Conservation (phyloP, 64 coral and sea anemone genomes). For the Pachyseris speciosa region DNA sequence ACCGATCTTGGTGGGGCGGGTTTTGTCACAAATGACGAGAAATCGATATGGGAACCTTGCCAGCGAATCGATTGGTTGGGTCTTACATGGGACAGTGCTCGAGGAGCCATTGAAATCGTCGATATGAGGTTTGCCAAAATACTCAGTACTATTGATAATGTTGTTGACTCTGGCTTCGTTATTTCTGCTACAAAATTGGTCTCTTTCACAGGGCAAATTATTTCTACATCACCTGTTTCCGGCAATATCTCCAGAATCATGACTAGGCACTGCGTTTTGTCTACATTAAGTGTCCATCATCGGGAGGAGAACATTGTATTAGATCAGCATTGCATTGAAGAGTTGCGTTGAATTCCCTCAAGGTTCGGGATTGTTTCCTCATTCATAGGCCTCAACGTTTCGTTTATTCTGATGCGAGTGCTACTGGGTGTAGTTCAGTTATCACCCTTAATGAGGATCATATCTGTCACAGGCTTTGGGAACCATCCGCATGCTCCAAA, state of each 20-base stretch:
- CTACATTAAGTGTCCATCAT: not conserved
- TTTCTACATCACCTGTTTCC: conserved; percentile 37
- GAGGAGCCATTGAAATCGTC: not conserved
- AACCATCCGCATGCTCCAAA: not conserved
- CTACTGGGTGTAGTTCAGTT: conserved; percentile 29
- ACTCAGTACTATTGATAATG: not conserved
- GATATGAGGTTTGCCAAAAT: not conserved
- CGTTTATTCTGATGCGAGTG: conserved; percentile 72
- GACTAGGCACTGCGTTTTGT: conserved; percentile 47
- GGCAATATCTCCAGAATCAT: conserved; percentile 44
- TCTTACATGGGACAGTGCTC: conserved; percentile 3
- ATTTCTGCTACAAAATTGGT: conserved; percentile 25
- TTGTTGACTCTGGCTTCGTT: not conserved
- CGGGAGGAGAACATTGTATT: conserved; percentile 29
- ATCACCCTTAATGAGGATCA: conserved; percentile 27
- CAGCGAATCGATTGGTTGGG: conserved; percentile 2
- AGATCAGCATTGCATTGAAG: conserved; percentile 23
- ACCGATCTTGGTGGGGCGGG: not conserved
- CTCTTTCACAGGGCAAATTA: conserved; percentile 54
- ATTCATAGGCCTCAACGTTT: not conserved
- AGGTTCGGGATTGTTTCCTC: not conserved
- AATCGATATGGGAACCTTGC: conserved; percentile 18
- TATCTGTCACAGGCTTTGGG: conserved; percentile 36
- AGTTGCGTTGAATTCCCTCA: not conserved
- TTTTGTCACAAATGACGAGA: conserved; percentile 11